Percentiles rank a stretch among this genome's conserved stretches.
Conservation (phyloP, 2,888 invertebrate genomes). For the Odontocolon sp. region DNA sequence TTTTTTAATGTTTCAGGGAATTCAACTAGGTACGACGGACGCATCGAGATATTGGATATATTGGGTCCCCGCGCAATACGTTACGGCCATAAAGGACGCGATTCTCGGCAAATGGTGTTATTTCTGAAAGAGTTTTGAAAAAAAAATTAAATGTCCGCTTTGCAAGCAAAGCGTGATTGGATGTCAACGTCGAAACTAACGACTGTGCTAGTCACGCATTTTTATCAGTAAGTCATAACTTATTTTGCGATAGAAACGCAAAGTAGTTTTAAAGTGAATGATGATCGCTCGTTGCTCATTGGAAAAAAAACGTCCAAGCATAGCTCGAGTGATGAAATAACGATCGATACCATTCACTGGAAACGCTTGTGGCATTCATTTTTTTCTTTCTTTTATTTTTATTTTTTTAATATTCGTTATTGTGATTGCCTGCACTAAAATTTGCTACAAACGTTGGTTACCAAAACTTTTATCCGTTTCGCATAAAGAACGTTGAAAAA, state of each 20-base stretch:
- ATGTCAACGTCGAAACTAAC: conserved; percentile 73
- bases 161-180: conserved; percentile 71
- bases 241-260: conserved; percentile 65
- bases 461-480: conserved; percentile 25
- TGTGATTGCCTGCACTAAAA: conserved; percentile 23
- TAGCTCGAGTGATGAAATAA: neutral
- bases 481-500: conserved; percentile 20
- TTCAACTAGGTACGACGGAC: conserved; percentile 95
- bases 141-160: conserved; percentile 48
- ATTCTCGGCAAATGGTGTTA: conserved; percentile 93
- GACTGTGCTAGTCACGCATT: conserved; percentile 78
- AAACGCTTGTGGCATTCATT: neutral
- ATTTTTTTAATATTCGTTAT: conserved; percentile 27
- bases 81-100: conserved; percentile 95
- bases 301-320: neutral
- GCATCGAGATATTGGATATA: conserved; percentile 96
- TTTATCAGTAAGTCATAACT: conserved; percentile 75
- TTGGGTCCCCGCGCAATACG: conserved; percentile 96
- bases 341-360: neutral
- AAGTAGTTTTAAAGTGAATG: conserved; percentile 35
- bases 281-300: neutral
- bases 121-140: conserved; percentile 82
- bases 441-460: conserved; percentile 33
- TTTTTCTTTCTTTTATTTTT: no score
- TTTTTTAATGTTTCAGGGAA: conserved; percentile 83